Percentiles rank a stretch among this genome's conserved stretches.
Conservation (phyloP, 2,797 vertebrate genomes). For the Mormyrops attenuatus region DNA sequence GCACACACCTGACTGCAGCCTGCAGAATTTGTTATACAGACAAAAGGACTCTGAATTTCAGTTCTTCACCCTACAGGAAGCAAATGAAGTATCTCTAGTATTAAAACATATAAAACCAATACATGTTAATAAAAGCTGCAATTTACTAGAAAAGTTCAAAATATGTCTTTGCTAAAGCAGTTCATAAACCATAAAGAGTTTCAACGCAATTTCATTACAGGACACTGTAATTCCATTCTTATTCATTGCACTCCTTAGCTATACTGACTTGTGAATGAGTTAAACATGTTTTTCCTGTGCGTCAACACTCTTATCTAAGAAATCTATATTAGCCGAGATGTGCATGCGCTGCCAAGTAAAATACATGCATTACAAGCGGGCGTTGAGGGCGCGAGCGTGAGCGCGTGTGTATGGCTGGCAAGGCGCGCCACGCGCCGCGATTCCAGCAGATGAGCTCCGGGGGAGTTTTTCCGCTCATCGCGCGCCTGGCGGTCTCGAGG, state of each 20-base stretch:
- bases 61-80: not conserved
- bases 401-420: not conserved
- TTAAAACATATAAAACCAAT: not conserved
- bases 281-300: slow-evolving; percentile 1
- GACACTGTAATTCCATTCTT: not conserved
- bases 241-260: not conserved
- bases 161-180: not conserved
- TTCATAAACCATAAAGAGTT: not conserved
- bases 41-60: not conserved
- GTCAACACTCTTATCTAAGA: not conserved
- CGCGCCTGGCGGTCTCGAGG: not conserved
- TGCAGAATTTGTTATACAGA: slow-evolving; percentile 7
- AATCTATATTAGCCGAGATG: not conserved
- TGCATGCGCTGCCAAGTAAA: not conserved
- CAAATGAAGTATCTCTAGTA: not conserved
- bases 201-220: not conserved
- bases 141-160: not conserved
- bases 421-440: not conserved
- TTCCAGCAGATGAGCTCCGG: not conserved
- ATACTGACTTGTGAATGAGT: not conserved
- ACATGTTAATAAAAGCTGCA: not conserved
- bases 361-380: not conserved
- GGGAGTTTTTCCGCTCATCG: not conserved
- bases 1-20: slow-evolving; percentile 13
- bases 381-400: not conserved